Base-by-base conservation (phyloP, 2,113 vertebrate genomes). In the Ploceus nigricollis region DNA sequence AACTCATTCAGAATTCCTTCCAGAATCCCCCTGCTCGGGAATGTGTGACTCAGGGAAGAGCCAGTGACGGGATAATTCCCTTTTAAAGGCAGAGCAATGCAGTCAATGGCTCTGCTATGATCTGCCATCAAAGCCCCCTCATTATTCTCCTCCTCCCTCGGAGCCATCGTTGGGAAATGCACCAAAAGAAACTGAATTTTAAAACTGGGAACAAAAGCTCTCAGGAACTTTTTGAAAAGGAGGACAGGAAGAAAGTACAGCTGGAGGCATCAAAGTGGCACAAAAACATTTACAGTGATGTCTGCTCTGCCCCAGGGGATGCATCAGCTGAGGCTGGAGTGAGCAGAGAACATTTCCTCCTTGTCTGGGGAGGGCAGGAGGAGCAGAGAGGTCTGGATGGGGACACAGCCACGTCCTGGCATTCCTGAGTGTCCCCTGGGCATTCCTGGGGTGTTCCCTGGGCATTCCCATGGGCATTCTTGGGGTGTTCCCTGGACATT, bases 261-360 rank as follows among this genome's bases (percentile, higher is more conserved):
- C 51, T 61, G 66, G 65, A 90, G 61, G 60, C 61, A 63, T 78
- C 37, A 13, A 47, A 91, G 57, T 35, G 87, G 4, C 65, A 39
- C 11, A 13, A 11, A 89, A 11, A 0, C 19, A 0, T 6, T 60
- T 9, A 1, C 8, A 1, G 30, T 27, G 63, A 1, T 27, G 44
- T 11, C 60, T 72, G 63, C 63, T 63, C 30, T 56, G 4, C 16
- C n/a, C n/a, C 3, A 27, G 80, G 71, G 83, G 35, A 44, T 2
- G 8, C 23, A 11, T 7, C 28, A 22, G 39, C 27, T 11, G 57
- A 21, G 44, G 11, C 3, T 60, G 81, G 40, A 7, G 75, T 25
- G 50, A 24, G 31, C 81, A 21, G 37, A 2, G 44, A 61, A 20
- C 47, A 51, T 66, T 60, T 15, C 45, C 56, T 27, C 28, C 25